These are phyloP conservation scores for Eufriesea mexicana DNA, from an alignment of 1,140 invertebrate genomes.

Conservation along the genomic window DNA sequence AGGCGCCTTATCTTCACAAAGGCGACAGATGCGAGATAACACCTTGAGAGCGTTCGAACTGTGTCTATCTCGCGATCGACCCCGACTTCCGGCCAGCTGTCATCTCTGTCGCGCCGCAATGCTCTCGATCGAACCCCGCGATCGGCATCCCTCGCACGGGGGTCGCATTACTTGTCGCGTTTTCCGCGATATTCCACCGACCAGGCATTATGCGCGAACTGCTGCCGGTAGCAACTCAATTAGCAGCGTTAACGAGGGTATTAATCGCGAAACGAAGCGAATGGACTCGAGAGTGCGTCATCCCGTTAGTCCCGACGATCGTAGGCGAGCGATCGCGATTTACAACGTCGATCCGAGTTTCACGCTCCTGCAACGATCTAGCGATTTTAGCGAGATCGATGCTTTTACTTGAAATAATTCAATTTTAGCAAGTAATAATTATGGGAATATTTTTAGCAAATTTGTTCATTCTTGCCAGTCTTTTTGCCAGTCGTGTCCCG, in stretches of 20 bases:
- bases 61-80: no score
- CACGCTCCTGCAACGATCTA: background rate
- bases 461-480: no score
- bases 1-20: background rate
- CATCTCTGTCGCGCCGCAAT: background rate
- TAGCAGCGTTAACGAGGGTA: background rate
- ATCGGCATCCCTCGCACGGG: background rate
- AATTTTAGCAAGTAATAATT: no score
- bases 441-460: no score
- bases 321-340: background rate
- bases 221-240: background rate
- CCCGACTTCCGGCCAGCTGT: background rate
- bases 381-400: no score
- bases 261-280: background rate
- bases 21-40: slow-evolving; percentile 11
- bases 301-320: no score
- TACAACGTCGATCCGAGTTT: background rate
- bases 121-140: background rate
- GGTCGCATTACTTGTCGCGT: background rate
- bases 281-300: background rate
- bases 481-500: no score
- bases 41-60: background rate
- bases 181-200: background rate
- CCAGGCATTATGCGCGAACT: background rate
- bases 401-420: no score